Conservation (phyloP, 2,888 invertebrate species). For the Ormyrus thymus region DNA sequence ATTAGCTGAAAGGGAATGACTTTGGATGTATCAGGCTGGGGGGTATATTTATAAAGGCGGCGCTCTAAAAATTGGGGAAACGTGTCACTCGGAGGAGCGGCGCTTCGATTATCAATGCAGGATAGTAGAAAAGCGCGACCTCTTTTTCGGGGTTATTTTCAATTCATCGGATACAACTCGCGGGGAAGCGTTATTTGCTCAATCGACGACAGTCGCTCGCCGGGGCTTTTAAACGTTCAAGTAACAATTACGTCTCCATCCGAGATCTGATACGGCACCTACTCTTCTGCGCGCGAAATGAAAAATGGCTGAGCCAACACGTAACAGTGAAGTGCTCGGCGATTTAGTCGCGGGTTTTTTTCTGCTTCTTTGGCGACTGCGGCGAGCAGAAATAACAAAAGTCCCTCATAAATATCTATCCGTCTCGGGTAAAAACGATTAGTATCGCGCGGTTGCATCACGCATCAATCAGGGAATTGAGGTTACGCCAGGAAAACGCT, state of each 20-base stretch:
- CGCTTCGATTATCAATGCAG: too few relatives aligned
- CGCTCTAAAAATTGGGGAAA: too few relatives aligned
- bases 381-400: constrained; percentile 28
- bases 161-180: not conserved
- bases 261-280: too few relatives aligned
- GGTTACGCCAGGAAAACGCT: constrained; percentile 50
- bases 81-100: too few relatives aligned
- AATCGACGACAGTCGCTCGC: too few relatives aligned
- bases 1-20: too few relatives aligned
- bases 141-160: constrained; percentile 1
- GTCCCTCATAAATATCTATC: constrained; percentile 39
- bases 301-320: constrained; percentile 19
- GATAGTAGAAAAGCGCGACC: too few relatives aligned
- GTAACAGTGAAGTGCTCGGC: not conserved
- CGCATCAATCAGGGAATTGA: constrained; percentile 52
- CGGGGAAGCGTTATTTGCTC: too few relatives aligned
- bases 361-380: constrained; percentile 11
- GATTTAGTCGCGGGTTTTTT: constrained; percentile 46
- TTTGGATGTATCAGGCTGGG: too few relatives aligned
- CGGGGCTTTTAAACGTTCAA: too few relatives aligned
- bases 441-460: constrained; percentile 51
- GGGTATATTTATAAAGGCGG: too few relatives aligned
- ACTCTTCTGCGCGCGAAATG: not conserved
- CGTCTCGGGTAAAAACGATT: constrained; percentile 43
- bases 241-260: too few relatives aligned